Base-by-base conservation (phyloP, 2,113 vertebrate genomes). In the Morone saxatilis region DNA sequence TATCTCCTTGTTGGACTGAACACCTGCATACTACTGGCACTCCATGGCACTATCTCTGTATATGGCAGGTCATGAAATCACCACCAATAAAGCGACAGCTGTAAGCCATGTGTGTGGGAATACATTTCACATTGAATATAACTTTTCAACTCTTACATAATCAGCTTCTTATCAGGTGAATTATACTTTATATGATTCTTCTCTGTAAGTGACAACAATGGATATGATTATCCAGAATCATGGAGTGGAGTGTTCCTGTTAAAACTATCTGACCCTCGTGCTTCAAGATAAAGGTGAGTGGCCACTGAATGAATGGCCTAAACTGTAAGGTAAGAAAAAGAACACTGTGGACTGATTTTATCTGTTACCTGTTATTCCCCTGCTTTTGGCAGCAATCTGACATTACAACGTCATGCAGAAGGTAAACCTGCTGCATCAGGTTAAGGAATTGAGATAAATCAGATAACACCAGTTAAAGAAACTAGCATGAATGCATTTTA, bases 141-240 rank as follows among this genome's bases (percentile, higher is more conserved):
- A 61, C n/a, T 7, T 47, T 75, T 45, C 25, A 48, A 60, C 12
- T 56, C 13, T 4, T 51, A 2, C 6, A 43, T 60, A 31, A 53
- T 38, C 47, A 63, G 12, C 2, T 41, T 57, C 4, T 75, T 75
- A 74, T 84, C 82, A 62, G 54, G 17, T 61, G 19, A 61, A 67
- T 3, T 1, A 57, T 9, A 31, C 11, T 3, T 56, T 47, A 31
- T 47, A 16, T 77, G 14, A 56, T 10, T 7, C 31, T 38, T 68
- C 53, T 20, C 16, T 36, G 48, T 25, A 43, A 50, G 19, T 16
- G 13, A 36, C 6, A 59, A 1, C 14, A 6, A 5, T 1, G 9
- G 11, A 45, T 31, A 45, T 54, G 50, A 54, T 43, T 53, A 6
- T 20, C 16, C 2, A 8, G 0, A 20, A 31, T 25, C 14, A 31